These are phyloP conservation scores for Tachyglossus aculeatus DNA, from an alignment of 2,797 vertebrate genomes.

Conservation along the genomic window DNA sequence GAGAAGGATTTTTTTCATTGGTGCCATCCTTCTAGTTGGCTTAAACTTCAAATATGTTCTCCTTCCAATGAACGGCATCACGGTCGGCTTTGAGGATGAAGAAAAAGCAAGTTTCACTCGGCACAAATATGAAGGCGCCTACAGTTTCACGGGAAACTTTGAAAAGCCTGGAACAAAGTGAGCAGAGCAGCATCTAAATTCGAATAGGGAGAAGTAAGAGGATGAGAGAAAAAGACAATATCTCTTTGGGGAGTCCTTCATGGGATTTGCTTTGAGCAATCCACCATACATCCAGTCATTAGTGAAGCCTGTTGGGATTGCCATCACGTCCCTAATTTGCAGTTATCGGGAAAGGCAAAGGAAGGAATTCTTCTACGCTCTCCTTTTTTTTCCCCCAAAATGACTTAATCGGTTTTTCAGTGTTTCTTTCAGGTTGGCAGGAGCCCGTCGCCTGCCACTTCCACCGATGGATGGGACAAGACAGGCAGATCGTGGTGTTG, in stretches of 20 bases:
- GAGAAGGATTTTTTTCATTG: too few species aligned
- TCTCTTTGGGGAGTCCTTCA: conserved; percentile 40
- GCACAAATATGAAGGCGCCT: too few species aligned
- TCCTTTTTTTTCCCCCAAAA: too few species aligned
- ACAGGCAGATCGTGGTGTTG: not conserved
- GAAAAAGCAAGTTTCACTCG: too few species aligned
- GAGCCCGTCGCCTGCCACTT: conserved; percentile 35
- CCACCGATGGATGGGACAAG: conserved; percentile 13
- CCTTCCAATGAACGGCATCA: too few species aligned
- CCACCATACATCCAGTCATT: conserved; percentile 53
- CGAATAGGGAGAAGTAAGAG: conserved; percentile 32
- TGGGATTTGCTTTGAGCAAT: conserved; percentile 61
- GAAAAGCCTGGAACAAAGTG: not conserved
- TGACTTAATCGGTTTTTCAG: not conserved
- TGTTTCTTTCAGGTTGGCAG: conserved; percentile 28
- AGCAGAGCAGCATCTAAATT: conserved; percentile 27
- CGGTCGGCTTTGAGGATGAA: too few species aligned
- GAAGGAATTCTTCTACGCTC: not conserved
- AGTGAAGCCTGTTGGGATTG: conserved; percentile 51
- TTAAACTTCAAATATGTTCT: too few species aligned
- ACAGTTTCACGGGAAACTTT: not conserved
- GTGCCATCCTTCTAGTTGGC: too few species aligned
- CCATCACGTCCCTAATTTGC: conserved; percentile 10
- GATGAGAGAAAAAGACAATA: conserved; percentile 47
- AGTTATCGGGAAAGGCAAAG: not conserved